phyloP scores from a whole-genome alignment of 1,140 invertebrate genomes.

The Oryctes rhinoceros region DNA sequence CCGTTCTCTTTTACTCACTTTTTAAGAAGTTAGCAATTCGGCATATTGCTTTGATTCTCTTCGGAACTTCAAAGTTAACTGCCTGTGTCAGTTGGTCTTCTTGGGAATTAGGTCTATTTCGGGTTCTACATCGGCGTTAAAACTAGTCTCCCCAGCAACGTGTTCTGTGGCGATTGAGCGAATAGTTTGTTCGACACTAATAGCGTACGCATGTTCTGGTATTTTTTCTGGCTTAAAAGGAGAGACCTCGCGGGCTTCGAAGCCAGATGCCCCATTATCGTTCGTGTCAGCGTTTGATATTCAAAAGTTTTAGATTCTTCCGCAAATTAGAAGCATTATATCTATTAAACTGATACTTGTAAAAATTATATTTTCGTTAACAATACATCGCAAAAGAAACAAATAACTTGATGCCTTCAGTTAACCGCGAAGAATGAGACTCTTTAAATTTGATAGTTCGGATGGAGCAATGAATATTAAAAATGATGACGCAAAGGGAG shows the following conservation, averaged over 20 bases:
- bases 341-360: no score
- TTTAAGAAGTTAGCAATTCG: slow-evolving; percentile 31
- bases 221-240: neutral
- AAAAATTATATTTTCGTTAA: no score
- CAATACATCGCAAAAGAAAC: no score
- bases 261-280: neutral
- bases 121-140: neutral
- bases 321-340: no score
- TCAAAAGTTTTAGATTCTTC: neutral
- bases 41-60: slow-evolving; percentile 8
- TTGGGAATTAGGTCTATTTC: neutral
- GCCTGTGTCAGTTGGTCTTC: neutral
- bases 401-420: no score
- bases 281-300: neutral
- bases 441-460: no score
- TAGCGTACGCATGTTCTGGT: neutral
- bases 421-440: no score
- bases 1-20: slow-evolving; percentile 16
- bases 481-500: no score
- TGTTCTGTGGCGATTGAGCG: neutral
- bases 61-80: slow-evolving; percentile 19
- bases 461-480: no score
- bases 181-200: neutral
- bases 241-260: neutral
- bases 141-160: neutral